Percentiles rank a stretch among this genome's conserved stretches.
Evolutionary conservation across 1,140 invertebrate species (phyloP).

Genomic region (Maconellicoccus hirsutus): DNA sequence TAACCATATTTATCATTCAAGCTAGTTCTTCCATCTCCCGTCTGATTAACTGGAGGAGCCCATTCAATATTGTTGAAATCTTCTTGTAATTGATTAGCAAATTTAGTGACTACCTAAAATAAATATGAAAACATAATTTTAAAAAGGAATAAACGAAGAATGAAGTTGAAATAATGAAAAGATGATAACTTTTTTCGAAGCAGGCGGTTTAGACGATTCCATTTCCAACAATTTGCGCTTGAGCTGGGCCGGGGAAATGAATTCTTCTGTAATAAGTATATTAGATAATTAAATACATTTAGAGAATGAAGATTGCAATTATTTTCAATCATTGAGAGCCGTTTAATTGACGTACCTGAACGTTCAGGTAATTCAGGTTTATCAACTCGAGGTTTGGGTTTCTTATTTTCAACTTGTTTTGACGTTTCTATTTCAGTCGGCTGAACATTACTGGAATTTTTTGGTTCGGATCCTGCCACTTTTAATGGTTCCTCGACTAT

Average conservation of each 20-base stretch:
- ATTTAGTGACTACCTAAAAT: conserved; percentile 24
- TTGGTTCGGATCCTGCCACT: too few species aligned
- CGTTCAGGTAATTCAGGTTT: too few species aligned
- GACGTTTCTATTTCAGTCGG: too few species aligned
- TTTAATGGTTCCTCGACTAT: background rate
- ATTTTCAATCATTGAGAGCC: too few species aligned
- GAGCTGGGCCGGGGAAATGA: background rate
- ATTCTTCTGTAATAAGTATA: background rate
- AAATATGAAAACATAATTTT: background rate
- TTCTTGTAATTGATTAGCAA: conserved; percentile 27
- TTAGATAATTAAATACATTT: too few species aligned
- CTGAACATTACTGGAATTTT: too few species aligned
- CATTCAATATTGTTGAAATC: conserved; percentile 49
- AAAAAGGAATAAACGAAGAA: background rate
- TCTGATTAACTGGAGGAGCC: conserved; percentile 62
- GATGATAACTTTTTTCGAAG: background rate
- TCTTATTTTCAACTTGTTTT: too few species aligned
- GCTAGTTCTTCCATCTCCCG: conserved; percentile 64
- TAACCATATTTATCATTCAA: conserved; percentile 76
- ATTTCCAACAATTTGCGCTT: background rate
- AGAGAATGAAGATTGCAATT: too few species aligned
- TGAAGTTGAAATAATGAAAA: background rate
- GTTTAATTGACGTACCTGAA: too few species aligned
- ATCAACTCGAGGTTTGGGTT: too few species aligned
- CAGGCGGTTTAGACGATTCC: background rate